Conservation (phyloP, 92 coral and sea anemone species). For the Epizoanthus illoricatus region DNA sequence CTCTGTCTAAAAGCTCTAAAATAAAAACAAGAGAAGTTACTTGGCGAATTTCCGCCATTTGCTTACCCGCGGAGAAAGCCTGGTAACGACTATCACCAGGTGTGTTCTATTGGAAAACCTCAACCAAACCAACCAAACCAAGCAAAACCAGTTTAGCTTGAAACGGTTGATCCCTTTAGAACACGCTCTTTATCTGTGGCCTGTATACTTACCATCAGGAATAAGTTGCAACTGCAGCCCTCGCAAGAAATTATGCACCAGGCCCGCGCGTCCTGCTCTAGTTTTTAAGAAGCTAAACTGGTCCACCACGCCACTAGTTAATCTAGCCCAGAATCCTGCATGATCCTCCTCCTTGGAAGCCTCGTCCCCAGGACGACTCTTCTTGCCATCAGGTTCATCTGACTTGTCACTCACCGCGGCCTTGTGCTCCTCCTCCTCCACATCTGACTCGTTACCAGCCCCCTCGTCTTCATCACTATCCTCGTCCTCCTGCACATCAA, state of each 20-base stretch:
- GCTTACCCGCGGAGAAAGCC: no score
- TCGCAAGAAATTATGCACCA: slow-evolving; percentile 78
- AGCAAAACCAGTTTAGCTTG: no score
- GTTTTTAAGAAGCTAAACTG: slow-evolving; percentile 57
- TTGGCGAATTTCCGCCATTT: no score
- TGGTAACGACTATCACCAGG: no score
- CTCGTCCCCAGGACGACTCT: background rate
- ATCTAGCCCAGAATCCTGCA: slow-evolving; percentile 32
- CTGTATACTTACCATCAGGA: background rate
- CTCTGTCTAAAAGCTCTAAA: no score
- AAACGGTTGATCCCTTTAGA: no score
- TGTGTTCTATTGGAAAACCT: no score
- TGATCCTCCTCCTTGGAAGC: background rate
- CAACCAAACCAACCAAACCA: no score
- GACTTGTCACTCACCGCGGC: background rate
- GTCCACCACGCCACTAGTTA: slow-evolving; percentile 41
- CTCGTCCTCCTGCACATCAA: slow-evolving; percentile 36
- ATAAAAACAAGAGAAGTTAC: no score
- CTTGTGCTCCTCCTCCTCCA: background rate
- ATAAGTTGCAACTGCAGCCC: slow-evolving; percentile 48
- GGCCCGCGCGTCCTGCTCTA: slow-evolving; percentile 78
- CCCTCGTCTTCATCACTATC: slow-evolving; percentile 41
- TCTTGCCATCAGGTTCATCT: background rate
- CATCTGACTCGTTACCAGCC: background rate
- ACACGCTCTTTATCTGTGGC: no score